Evolutionary conservation across 1,140 invertebrate genomes (phyloP).

Genomic region (Hormaphis cornu): DNA sequence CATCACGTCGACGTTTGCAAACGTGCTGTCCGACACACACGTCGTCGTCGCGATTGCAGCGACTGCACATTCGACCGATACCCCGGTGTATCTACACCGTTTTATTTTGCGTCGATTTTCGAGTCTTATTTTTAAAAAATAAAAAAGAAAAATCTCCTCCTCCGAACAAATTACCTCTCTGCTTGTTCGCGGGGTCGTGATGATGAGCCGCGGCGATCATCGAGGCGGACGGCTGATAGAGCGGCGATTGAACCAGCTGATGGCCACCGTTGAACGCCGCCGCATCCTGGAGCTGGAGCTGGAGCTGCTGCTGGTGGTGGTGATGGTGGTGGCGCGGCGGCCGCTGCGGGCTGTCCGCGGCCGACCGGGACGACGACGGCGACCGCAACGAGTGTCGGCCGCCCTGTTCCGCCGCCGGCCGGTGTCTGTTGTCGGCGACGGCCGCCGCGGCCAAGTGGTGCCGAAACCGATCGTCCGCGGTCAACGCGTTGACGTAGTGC

Average conservation of each 20-base stretch:
- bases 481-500: conserved; percentile 13
- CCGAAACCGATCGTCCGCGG: conserved; percentile 12
- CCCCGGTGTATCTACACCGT: too few species aligned
- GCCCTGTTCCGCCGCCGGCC: neutral
- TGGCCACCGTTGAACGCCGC: conserved; percentile 5
- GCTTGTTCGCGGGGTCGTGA: neutral
- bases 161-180: neutral
- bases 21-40: too few species aligned
- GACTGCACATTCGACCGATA: too few species aligned
- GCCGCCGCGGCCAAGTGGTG: neutral
- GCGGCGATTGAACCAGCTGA: neutral
- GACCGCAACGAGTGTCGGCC: neutral
- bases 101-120: too few species aligned
- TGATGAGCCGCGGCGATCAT: neutral
- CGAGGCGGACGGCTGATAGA: neutral
- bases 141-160: neutral
- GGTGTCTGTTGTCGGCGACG: conserved; percentile 15
- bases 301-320: neutral
- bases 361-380: neutral
- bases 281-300: neutral
- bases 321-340: neutral
- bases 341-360: neutral
- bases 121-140: neutral
- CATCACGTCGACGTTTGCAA: too few species aligned
- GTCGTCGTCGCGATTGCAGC: too few species aligned